Evolutionary conservation across 2,888 invertebrate species (phyloP).

Genomic region (Octonoba sinensis): DNA sequence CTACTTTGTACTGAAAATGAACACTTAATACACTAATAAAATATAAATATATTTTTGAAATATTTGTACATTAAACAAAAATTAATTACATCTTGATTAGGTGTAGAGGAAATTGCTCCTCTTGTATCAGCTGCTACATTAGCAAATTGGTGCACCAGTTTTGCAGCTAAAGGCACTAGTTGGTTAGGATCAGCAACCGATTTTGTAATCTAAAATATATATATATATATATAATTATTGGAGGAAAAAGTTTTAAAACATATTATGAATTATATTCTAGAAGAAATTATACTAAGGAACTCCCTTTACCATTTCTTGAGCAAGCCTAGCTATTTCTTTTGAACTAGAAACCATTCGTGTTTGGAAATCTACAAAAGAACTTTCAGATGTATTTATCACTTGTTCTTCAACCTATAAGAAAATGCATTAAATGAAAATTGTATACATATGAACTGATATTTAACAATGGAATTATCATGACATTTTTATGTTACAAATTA

Average conservation of each 20-base stretch:
- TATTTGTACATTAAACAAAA: too few species aligned
- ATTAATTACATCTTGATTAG: constrained; percentile 74
- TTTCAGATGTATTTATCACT: constrained; percentile 66
- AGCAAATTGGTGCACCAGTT: constrained; percentile 87
- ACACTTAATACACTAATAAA: too few species aligned
- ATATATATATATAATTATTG: neutral
- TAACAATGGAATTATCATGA: too few species aligned
- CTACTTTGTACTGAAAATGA: too few species aligned
- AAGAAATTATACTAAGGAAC: neutral
- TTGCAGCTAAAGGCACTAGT: constrained; percentile 86
- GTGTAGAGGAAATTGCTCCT: constrained; percentile 90
- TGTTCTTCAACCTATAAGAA: constrained; percentile 65
- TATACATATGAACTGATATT: too few species aligned
- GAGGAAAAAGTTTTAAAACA: neutral
- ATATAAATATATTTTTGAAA: too few species aligned
- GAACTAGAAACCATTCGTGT: constrained; percentile 95
- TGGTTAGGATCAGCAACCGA: constrained; percentile 82
- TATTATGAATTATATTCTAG: neutral
- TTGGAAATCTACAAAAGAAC: constrained; percentile 91
- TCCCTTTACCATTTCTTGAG: constrained; percentile 88
- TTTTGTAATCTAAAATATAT: constrained; percentile 76
- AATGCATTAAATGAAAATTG: neutral
- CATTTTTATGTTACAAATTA: too few species aligned
- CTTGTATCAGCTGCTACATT: constrained; percentile 88
- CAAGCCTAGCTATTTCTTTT: constrained; percentile 91